Conservation (phyloP, 1,140 invertebrate species). For the Babylonia areolata region DNA sequence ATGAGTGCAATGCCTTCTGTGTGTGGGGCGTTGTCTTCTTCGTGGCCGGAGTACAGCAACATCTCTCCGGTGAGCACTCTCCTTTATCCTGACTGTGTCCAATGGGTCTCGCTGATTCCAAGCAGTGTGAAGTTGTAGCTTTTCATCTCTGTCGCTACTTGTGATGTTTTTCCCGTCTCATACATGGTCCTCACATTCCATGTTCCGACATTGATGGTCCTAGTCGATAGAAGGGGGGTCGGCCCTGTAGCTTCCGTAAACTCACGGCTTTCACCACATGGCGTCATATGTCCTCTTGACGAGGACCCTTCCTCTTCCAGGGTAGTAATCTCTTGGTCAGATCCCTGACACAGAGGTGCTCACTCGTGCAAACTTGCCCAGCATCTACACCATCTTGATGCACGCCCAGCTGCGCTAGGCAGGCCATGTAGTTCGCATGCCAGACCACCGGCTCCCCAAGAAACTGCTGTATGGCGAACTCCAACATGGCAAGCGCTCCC, state of each 20-base stretch:
- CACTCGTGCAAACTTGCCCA: no score
- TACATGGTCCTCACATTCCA: conserved; percentile 41
- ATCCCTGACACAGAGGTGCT: no score
- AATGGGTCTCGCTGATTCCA: conserved; percentile 13
- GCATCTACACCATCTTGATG: no score
- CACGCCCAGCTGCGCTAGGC: no score
- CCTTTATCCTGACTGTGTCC: conserved; percentile 12
- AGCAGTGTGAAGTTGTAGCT: conserved; percentile 37
- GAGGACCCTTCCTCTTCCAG: conserved; percentile 12
- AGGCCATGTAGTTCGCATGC: no score
- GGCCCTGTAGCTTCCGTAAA: background rate
- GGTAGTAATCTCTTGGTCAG: background rate
- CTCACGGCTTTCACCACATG: conserved; percentile 19
- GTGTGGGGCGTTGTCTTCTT: conserved; percentile 29
- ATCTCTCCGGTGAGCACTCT: conserved; percentile 1
- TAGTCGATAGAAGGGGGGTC: conserved; percentile 18
- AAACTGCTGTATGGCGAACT: no score
- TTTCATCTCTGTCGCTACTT: conserved; percentile 38
- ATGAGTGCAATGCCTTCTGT: conserved; percentile 48
- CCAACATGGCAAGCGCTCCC: no score
- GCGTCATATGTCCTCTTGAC: conserved; percentile 7
- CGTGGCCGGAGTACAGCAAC: conserved; percentile 3
- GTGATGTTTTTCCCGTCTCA: conserved; percentile 28
- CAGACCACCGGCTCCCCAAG: no score
- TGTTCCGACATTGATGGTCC: conserved; percentile 20